Percentiles rank a stretch among this genome's conserved stretches.
Evolutionary conservation across 1,140 invertebrate genomes (phyloP).

Genomic region (Probaryconus sp.): DNA sequence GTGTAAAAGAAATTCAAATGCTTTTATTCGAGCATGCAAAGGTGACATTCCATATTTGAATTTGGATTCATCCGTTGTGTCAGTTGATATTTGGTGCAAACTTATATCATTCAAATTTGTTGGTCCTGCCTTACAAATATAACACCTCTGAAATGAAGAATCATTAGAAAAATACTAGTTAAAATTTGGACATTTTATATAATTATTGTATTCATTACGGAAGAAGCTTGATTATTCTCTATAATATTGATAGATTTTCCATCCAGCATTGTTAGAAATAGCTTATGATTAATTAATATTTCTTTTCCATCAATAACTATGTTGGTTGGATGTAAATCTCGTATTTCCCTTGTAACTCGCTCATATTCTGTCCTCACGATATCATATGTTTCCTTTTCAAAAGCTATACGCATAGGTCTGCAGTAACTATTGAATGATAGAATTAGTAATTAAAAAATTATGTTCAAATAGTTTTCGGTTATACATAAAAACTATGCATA

Average conservation of each 20-base stretch:
- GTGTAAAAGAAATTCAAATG: constrained; percentile 11
- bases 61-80: background rate
- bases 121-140: constrained; percentile 6
- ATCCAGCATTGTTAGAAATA: constrained; percentile 15
- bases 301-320: background rate
- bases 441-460: too few relatives aligned
- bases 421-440: too few relatives aligned
- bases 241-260: constrained; percentile 12
- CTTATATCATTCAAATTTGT: constrained; percentile 1
- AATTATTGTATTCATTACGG: constrained; percentile 2
- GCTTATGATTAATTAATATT: background rate
- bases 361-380: constrained; percentile 2
- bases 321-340: background rate
- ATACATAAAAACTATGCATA: too few relatives aligned
- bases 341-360: background rate
- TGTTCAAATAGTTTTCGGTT: too few relatives aligned
- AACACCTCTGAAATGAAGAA: constrained; percentile 13
- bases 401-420: constrained; percentile 11
- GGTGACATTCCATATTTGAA: constrained; percentile 12
- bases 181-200: background rate
- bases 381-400: constrained; percentile 9
- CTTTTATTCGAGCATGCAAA: constrained; percentile 16
- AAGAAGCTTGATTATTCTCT: constrained; percentile 8
- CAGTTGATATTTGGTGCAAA: background rate
- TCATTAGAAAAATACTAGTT: too few relatives aligned